Evolutionary conservation across 2,797 vertebrate species (phyloP).

Genomic region (Orestias chungarensis): DNA sequence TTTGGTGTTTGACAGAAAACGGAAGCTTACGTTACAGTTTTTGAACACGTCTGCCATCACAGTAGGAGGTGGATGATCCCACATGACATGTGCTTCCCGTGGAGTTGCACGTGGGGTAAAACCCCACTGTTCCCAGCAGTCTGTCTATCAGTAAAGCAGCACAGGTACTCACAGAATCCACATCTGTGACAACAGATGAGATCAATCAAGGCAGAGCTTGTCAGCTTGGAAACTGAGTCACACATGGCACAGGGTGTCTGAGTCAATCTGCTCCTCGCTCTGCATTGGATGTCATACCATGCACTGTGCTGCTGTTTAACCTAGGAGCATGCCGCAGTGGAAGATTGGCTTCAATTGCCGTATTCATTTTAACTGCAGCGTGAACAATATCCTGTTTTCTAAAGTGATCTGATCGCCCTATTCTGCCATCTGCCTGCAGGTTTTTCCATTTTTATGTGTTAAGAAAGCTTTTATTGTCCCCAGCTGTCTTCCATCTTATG

Average conservation of each 20-base stretch:
- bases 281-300: slow-evolving; percentile 16
- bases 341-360: slow-evolving; percentile 1
- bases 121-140: slow-evolving; percentile 32
- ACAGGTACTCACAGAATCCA: slow-evolving; percentile 34
- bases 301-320: neutral
- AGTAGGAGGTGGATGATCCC: slow-evolving; percentile 9
- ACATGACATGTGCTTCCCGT: slow-evolving; percentile 19
- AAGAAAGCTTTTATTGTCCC: slow-evolving; percentile 16
- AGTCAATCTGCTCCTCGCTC: slow-evolving; percentile 19
- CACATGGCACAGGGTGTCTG: slow-evolving; percentile 29
- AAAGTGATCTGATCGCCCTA: slow-evolving; percentile 26
- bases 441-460: slow-evolving; percentile 37
- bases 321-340: slow-evolving; percentile 1
- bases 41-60: slow-evolving; percentile 7
- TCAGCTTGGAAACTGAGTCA: slow-evolving; percentile 43
- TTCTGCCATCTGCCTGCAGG: slow-evolving; percentile 39
- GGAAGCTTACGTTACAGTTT: slow-evolving; percentile 5
- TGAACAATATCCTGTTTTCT: neutral
- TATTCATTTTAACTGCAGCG: neutral
- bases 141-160: slow-evolving; percentile 20
- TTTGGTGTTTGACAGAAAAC: neutral
- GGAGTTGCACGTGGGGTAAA: slow-evolving; percentile 18
- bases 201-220: slow-evolving; percentile 56
- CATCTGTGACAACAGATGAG: slow-evolving; percentile 47
- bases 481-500: slow-evolving; percentile 8